A percentile compares a stretch with the other conserved stretches of the same genome.
Evolutionary conservation across 2,113 vertebrate genomes (phyloP).

Genomic region (Montifringilla adamsi): DNA sequence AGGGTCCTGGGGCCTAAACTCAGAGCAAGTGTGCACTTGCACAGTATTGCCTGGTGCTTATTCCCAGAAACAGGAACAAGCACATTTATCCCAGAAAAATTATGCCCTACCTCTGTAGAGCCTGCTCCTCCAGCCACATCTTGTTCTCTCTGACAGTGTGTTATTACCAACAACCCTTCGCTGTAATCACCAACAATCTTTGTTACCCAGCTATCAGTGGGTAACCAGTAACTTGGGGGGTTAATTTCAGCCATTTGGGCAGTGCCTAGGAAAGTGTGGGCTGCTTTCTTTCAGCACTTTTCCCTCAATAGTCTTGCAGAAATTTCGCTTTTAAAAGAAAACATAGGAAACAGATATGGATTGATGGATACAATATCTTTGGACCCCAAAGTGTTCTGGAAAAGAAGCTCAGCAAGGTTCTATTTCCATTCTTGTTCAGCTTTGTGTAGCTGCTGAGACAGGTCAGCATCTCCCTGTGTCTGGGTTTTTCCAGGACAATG

Average conservation of each 20-base stretch:
- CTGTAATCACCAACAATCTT: background rate
- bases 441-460: background rate
- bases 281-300: background rate
- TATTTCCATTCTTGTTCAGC: background rate
- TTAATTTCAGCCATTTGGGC: background rate
- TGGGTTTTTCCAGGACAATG: background rate
- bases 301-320: background rate
- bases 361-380: background rate
- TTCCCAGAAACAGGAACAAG: background rate
- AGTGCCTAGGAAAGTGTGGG: background rate
- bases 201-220: background rate
- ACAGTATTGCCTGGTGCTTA: background rate
- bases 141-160: background rate
- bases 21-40: background rate
- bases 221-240: background rate
- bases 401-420: background rate
- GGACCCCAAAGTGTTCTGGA: background rate
- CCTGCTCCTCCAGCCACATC: background rate
- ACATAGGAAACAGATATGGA: background rate
- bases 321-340: background rate
- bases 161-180: background rate
- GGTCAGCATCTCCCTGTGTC: background rate
- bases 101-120: accelerated
- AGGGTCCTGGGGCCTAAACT: background rate
- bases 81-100: background rate